A percentile compares a stretch with the other conserved stretches of the same genome.
phyloP scores from a whole-genome alignment of 2,113 vertebrate genomes.

The Protomyctophum bolini region DNA sequence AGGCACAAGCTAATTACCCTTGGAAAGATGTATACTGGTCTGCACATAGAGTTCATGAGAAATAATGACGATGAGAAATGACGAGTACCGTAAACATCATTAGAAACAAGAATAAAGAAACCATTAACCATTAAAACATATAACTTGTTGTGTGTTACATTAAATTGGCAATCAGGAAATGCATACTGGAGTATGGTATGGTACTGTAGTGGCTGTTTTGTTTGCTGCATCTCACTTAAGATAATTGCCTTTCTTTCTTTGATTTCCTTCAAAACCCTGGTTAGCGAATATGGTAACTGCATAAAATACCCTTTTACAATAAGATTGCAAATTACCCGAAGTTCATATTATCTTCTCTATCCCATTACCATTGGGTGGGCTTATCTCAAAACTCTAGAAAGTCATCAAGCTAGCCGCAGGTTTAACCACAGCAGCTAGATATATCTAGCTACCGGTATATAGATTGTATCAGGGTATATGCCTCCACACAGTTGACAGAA shows the following conservation, averaged over 20 bases:
- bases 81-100: neutral
- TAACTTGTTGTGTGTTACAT: neutral
- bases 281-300: neutral
- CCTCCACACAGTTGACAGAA: constrained; percentile 38
- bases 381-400: constrained; percentile 2
- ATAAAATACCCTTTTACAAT: constrained; percentile 1
- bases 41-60: neutral
- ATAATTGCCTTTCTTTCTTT: neutral
- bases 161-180: neutral
- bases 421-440: neutral
- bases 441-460: neutral
- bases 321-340: constrained; percentile 5
- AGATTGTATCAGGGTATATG: constrained; percentile 22
- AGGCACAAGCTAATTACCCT: too few species aligned
- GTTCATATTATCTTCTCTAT: neutral
- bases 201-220: neutral
- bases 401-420: neutral
- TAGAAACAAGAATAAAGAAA: neutral
- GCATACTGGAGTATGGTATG: neutral
- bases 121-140: neutral
- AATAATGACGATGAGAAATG: constrained; percentile 3
- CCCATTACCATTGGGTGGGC: neutral
- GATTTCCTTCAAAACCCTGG: neutral
- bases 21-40: neutral
- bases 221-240: constrained; percentile 7